Conservation (phyloP, 2,888 invertebrate species). For the Tiphia femorata region DNA sequence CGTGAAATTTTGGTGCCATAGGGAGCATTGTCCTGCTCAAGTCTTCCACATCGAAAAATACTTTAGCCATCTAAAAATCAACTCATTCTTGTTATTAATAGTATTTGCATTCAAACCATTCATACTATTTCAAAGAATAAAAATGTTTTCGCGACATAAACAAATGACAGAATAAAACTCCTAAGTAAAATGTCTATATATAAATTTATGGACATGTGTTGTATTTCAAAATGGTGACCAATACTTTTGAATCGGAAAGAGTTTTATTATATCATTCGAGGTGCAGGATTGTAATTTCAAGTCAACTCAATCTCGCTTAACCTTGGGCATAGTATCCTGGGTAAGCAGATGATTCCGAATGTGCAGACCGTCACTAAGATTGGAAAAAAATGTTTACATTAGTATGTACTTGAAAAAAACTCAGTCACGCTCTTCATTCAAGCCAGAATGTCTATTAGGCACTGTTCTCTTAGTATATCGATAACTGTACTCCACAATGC, state of each 20-base stretch:
- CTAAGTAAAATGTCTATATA: constrained; percentile 4
- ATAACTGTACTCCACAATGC: no score
- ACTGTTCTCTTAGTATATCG: no score
- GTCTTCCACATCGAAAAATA: constrained; percentile 66
- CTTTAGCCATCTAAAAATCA: constrained; percentile 69
- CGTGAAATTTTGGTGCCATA: constrained; percentile 62
- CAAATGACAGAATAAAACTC: constrained; percentile 42
- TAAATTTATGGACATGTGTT: neutral
- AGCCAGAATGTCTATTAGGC: constrained; percentile 36
- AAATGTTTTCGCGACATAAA: constrained; percentile 30
- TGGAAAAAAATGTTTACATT: constrained; percentile 68
- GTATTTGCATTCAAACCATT: constrained; percentile 66
- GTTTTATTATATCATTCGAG: constrained; percentile 39
- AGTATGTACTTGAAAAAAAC: constrained; percentile 63
- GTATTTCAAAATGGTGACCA: neutral
- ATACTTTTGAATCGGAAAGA: constrained; percentile 18
- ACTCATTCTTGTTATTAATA: constrained; percentile 68
- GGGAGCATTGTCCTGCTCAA: constrained; percentile 66
- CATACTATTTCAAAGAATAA: constrained; percentile 59
- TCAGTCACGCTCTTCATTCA: constrained; percentile 61
- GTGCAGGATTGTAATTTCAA: constrained; percentile 33
- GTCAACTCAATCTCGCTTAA: constrained; percentile 61
- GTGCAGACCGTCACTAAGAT: constrained; percentile 67
- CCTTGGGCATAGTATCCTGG: constrained; percentile 67
- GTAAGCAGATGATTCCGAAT: constrained; percentile 66